Percentiles rank a stretch among this genome's conserved stretches.
phyloP scores from a whole-genome alignment of 2,113 vertebrate species.

The Cynoglossus semilaevis region DNA sequence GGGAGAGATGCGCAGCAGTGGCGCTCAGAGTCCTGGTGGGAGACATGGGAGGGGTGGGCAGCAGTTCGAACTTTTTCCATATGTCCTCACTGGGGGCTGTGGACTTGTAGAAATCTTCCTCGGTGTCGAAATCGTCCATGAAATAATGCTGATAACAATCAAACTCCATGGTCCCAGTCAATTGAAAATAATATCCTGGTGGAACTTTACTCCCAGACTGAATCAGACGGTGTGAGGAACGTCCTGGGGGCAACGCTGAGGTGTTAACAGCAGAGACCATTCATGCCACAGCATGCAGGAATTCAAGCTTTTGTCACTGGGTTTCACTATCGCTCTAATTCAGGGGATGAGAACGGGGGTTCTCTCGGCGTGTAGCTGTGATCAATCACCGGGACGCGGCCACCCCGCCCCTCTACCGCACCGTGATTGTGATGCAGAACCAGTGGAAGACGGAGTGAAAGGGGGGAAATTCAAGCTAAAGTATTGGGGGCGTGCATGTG shows the following conservation, averaged over 20 bases:
- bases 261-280: slow-evolving; percentile 29
- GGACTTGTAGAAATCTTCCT: slow-evolving; percentile 90
- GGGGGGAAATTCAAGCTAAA: slow-evolving; percentile 11
- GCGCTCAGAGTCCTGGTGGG: slow-evolving; percentile 74
- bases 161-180: slow-evolving; percentile 80
- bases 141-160: slow-evolving; percentile 89
- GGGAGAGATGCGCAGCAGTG: slow-evolving; percentile 46
- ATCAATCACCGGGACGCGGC: slow-evolving; percentile 42
- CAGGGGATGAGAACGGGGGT: slow-evolving; percentile 30
- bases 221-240: slow-evolving; percentile 11
- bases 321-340: slow-evolving; percentile 23
- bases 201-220: slow-evolving; percentile 48
- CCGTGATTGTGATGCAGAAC: slow-evolving; percentile 46
- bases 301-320: slow-evolving; percentile 45
- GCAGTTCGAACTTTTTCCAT: slow-evolving; percentile 97
- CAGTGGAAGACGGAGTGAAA: slow-evolving; percentile 21
- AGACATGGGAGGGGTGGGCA: slow-evolving; percentile 87
- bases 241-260: slow-evolving; percentile 14
- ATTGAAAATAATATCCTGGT: slow-evolving; percentile 15
- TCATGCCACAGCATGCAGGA: slow-evolving; percentile 24
- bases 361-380: slow-evolving; percentile 31
- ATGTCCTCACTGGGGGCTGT: slow-evolving; percentile 94
- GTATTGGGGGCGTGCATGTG: slow-evolving; percentile 36
- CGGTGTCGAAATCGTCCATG: slow-evolving; percentile 83
- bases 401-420: slow-evolving; percentile 53